Conservation (phyloP, 2,888 invertebrate species). For the Spisula solida region DNA sequence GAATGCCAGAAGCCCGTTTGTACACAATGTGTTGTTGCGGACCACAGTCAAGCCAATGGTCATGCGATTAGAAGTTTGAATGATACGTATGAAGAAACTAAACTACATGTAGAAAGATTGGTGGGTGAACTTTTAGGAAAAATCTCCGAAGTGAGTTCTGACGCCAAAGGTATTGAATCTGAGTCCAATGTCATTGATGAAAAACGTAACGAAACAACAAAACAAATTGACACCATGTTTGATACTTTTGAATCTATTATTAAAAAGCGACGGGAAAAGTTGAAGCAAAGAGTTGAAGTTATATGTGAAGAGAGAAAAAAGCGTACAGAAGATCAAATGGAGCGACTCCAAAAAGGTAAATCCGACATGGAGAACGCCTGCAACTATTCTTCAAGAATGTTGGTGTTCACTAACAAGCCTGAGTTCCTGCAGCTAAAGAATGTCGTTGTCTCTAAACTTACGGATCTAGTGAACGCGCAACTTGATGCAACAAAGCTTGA, state of each 20-base stretch:
- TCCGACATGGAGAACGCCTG: constrained; percentile 72
- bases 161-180: constrained; percentile 66
- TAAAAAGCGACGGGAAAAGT: constrained; percentile 66
- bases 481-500: constrained; percentile 54
- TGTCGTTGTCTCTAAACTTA: constrained; percentile 66
- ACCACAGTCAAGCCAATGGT: constrained; percentile 72
- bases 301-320: constrained; percentile 67
- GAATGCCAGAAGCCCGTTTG: constrained; percentile 74
- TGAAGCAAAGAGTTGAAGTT: constrained; percentile 72
- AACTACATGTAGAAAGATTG: constrained; percentile 68
- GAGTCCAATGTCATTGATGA: constrained; percentile 63
- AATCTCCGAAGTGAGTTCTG: constrained; percentile 71
- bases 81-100: constrained; percentile 75
- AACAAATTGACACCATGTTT: constrained; percentile 72
- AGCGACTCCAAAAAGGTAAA: constrained; percentile 61
- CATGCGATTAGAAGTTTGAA: constrained; percentile 72
- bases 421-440: constrained; percentile 73
- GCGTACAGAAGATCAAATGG: constrained; percentile 59
- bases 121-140: constrained; percentile 72
- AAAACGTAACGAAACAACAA: constrained; percentile 60
- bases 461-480: constrained; percentile 59
- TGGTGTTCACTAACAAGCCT: constrained; percentile 74
- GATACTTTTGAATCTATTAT: constrained; percentile 65
- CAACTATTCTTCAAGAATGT: constrained; percentile 73
- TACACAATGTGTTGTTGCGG: constrained; percentile 74